Evolutionary conservation across 2,797 vertebrate species (phyloP).

Genomic region (Hippocampus kuda): DNA sequence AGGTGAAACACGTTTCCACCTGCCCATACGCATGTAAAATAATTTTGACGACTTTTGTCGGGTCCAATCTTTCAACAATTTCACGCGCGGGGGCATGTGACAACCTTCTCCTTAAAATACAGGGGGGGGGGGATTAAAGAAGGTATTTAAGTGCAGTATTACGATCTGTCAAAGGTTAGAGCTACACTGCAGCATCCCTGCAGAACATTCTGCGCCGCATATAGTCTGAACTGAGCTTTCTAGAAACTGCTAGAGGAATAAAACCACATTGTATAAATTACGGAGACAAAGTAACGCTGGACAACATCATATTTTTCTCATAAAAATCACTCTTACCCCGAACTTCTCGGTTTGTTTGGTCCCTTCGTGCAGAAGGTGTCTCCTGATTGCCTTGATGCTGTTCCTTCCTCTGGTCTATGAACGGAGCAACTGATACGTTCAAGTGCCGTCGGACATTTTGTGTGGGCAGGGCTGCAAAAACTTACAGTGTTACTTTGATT

Average conservation of each 20-base stretch:
- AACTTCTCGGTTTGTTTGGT: slow-evolving; percentile 19
- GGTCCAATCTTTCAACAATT: background rate
- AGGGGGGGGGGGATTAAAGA: background rate
- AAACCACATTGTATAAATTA: background rate
- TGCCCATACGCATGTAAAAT: slow-evolving; percentile 2
- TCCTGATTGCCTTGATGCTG: slow-evolving; percentile 16
- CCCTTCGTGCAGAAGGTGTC: slow-evolving; percentile 36
- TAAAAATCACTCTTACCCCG: slow-evolving; percentile 28
- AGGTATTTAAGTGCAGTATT: background rate
- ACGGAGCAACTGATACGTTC: slow-evolving; percentile 43
- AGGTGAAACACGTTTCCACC: slow-evolving; percentile 10
- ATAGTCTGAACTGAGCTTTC: slow-evolving; percentile 13
- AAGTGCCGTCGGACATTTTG: slow-evolving; percentile 11
- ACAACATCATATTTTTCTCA: background rate
- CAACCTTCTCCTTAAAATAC: background rate
- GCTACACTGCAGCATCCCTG: slow-evolving; percentile 42
- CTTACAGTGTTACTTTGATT: background rate
- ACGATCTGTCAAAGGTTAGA: background rate
- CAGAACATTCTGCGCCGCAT: slow-evolving; percentile 21
- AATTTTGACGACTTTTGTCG: slow-evolving; percentile 8
- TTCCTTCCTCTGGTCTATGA: slow-evolving; percentile 29
- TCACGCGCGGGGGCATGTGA: background rate
- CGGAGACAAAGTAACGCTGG: rapidly evolving
- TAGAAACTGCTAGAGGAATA: slow-evolving; percentile 20
- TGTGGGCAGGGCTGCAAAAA: background rate